Conservation (phyloP, 2,113 vertebrate genomes). For the Xiphias gladius region DNA sequence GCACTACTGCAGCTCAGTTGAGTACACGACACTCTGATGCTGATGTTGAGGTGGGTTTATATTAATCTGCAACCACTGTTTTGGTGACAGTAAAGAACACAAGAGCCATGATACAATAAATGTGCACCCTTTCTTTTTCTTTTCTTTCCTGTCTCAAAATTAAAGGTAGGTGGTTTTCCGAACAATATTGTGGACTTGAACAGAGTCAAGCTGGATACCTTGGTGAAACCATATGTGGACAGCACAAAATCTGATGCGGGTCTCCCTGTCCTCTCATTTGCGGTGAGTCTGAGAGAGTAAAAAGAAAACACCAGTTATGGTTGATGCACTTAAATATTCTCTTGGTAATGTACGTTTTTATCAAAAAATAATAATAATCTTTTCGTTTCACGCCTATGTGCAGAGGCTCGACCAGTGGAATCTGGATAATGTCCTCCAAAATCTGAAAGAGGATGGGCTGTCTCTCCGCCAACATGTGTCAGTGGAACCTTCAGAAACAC, state of each 20-base stretch:
- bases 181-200: background rate
- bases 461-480: background rate
- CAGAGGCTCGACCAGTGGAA: conserved; percentile 83
- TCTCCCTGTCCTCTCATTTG: conserved; percentile 49
- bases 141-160: background rate
- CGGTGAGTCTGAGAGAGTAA: conserved; percentile 38
- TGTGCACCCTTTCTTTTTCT: background rate
- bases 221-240: background rate
- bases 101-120: background rate
- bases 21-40: background rate
- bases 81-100: background rate
- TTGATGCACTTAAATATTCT: background rate
- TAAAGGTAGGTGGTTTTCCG: background rate
- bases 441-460: conserved; percentile 56
- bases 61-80: background rate
- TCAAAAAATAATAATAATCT: background rate
- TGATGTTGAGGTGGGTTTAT: conserved; percentile 14
- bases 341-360: background rate
- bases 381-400: conserved; percentile 57
- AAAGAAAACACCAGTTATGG: background rate
- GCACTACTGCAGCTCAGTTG: background rate
- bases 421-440: conserved; percentile 75
- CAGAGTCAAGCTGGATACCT: background rate
- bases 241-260: background rate
- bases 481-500: background rate